A percentile compares a stretch with the other conserved stretches of the same genome.
phyloP scores from a whole-genome alignment of 1,140 invertebrate species.

The Euura saliciscinereae region DNA sequence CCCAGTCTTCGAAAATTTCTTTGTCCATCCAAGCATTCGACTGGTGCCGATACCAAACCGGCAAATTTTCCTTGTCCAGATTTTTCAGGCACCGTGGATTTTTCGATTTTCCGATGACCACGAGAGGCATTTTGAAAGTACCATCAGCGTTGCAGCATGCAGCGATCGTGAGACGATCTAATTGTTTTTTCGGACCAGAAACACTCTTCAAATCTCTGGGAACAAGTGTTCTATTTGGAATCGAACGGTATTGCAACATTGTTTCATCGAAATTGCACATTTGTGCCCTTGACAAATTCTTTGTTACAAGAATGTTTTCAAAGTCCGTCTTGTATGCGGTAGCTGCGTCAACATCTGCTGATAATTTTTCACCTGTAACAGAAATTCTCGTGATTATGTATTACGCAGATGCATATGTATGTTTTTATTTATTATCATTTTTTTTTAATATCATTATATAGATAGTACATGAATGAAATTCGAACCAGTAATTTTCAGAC shows the following conservation, averaged over 20 bases:
- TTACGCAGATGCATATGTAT: background rate
- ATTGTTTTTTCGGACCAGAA: background rate
- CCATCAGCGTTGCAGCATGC: conserved; percentile 27
- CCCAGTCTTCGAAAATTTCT: conserved; percentile 22
- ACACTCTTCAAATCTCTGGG: background rate
- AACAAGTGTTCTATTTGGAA: conserved; percentile 19
- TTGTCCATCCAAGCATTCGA: conserved; percentile 21
- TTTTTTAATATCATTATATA: background rate
- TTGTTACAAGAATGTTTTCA: conserved; percentile 3
- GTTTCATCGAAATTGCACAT: conserved; percentile 27
- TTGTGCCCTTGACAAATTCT: conserved; percentile 22
- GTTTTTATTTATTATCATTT: background rate
- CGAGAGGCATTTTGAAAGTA: conserved; percentile 25
- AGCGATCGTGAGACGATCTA: conserved; percentile 24
- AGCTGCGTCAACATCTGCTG: too few relatives aligned
- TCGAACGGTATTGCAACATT: conserved; percentile 20
- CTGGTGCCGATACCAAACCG: conserved; percentile 21
- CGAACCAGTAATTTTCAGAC: too few relatives aligned
- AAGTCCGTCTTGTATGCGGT: too few relatives aligned
- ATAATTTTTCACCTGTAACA: too few relatives aligned
- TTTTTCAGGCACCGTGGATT: conserved; percentile 24
- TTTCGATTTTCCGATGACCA: conserved; percentile 22
- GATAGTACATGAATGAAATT: background rate
- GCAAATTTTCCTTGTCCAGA: conserved; percentile 16
- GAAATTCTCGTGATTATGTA: background rate